Evolutionary conservation across 2,888 invertebrate species (phyloP), one percentile per base, ranked within the genome.

Genomic region (Drosophila histrio): DNA sequence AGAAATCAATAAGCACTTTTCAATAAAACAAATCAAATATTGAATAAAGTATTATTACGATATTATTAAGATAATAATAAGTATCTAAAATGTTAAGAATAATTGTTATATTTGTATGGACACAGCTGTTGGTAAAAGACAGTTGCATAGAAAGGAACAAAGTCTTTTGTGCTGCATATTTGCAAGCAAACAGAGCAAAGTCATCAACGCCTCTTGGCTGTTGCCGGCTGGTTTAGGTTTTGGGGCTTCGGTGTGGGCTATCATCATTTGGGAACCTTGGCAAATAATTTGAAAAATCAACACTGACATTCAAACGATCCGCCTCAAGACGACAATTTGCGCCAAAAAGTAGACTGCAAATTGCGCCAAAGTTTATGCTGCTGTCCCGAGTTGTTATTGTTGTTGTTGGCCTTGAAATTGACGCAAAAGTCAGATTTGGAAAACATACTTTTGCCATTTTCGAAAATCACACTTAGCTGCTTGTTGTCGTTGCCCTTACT

Each of bases 401-500:
- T 61, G 75, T 53, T 67, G 59, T 68, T 81, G 75, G 79, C 84
- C 84, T 86, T 84, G 87, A 84, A 78, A 70, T 65, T 62, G 61
- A 50, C 50, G 74, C 60, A 72, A 78, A 80, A 77, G 83, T 83
- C 86, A 79, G 83, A 80, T 86, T 83, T 84, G 75, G 66, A 79
- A 80, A 87, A 89, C 88, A 89, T 76, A 87, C 78, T 89, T 88
- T 89, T 88, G 84, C 89, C 84, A 88, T 87, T 89, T 87, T 84
- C 84, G 79, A 86, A 88, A 87, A 89, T 87, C 87, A 80, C 88
- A 82, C 82, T 87, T 82, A 76, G 64, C 65, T 61, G 49, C 46
- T 49, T 70, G 56, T 66, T 69, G 63, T 54, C 70, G 62, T 66
- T 63, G 63, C 59, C 44, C 28, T 44, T 47, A 53, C 49, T 34